Conservation (phyloP, 2,888 invertebrate species). For the Cheilosia grossa region DNA sequence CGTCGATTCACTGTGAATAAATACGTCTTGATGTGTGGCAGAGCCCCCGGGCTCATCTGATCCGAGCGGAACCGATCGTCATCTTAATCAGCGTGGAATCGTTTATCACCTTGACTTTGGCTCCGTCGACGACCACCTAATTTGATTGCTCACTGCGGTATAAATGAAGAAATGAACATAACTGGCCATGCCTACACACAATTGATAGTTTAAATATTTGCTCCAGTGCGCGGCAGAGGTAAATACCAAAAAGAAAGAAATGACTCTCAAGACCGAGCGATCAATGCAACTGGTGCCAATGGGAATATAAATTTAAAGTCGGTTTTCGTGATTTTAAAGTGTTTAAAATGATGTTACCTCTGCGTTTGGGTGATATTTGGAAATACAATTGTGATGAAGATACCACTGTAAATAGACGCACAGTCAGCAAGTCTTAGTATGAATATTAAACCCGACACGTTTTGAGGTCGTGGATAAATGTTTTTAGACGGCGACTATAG, state of each 20-base stretch:
- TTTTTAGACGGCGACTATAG: background rate
- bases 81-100: conserved; percentile 19
- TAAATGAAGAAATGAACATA: conserved; percentile 18
- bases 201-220: conserved; percentile 41
- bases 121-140: conserved; percentile 8
- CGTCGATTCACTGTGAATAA: conserved; percentile 28
- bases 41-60: background rate
- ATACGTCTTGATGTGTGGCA: conserved; percentile 1
- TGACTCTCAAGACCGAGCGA: conserved; percentile 13
- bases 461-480: conserved; percentile 7
- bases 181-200: too few relatives aligned
- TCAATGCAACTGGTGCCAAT: conserved; percentile 9
- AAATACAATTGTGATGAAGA: conserved; percentile 19
- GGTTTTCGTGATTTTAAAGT: background rate
- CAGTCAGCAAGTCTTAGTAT: conserved; percentile 13
- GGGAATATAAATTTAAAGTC: conserved; percentile 26
- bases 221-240: conserved; percentile 3
- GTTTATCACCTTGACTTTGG: conserved; percentile 40
- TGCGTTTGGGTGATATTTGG: background rate
- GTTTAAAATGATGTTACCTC: background rate
- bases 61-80: background rate
- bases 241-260: background rate
- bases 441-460: conserved; percentile 28
- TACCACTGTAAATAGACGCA: conserved; percentile 20
- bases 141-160: conserved; percentile 15